Base-by-base conservation (phyloP, 2,888 invertebrate genomes). In the Sipunculus nudus region DNA sequence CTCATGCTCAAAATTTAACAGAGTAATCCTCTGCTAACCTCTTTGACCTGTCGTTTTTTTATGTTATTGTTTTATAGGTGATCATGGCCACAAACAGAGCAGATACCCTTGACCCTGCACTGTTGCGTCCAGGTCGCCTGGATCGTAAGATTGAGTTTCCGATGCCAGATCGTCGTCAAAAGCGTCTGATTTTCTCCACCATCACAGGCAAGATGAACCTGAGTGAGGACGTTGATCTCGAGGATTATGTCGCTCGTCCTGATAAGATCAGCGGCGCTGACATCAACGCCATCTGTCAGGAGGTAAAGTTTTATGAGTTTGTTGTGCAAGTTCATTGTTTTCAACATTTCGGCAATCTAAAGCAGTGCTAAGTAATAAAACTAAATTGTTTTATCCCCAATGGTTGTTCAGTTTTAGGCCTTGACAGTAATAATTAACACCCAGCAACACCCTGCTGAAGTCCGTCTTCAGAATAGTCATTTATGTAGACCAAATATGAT, bases 61-160 rank as follows among this genome's bases (percentile, higher is more conserved):
- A n/a, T n/a, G n/a, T n/a, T n/a, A n/a, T n/a, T n/a, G n/a, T n/a
- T 6, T 25, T 28, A 2, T 71, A 90, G 89, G 88, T 88, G 70
- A 95, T 96, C 62, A 96, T 96, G 95, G 96, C 96, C 0, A 96
- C 96, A 6, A 96, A 96, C 85, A 89, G 96, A 78, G 96, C 97
- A 3, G 99, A 99, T 81, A 99, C 98, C 1, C 85, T 99, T 59
- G 99, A 99, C 86, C 99, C 99, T n/a, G 99, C 96, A 32, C 86
- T 97, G 19, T 87, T 97, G 26, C 88, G 96, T 77, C 96, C 96
- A 3, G 99, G 99, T 19, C 91, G 99, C 81, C 88, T 99, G 59
- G 99, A 99, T 85, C 89, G 99, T 72, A 98, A 99, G 86, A 99
- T 99, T 72, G 99, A 99, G 84, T 99, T 99, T 84, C 98, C 98